Percentiles rank a stretch among this genome's conserved stretches.
phyloP scores from a whole-genome alignment of 2,113 vertebrate species.

The Mola mola region DNA sequence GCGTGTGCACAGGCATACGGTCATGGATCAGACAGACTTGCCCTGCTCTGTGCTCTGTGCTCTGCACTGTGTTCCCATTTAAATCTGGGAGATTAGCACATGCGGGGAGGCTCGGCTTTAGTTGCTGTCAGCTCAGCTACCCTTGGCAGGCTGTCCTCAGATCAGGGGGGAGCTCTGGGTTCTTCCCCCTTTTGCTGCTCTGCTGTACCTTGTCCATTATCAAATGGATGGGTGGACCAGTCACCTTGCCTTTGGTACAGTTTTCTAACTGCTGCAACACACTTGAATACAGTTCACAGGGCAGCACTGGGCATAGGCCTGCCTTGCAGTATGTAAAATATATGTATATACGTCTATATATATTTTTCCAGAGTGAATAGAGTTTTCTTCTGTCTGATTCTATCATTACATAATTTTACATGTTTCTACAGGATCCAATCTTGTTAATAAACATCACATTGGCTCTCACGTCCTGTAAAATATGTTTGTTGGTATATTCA shows the following conservation, averaged over 20 bases:
- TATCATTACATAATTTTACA: no score
- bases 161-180: constrained; percentile 54
- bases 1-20: constrained; percentile 64
- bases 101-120: constrained; percentile 78
- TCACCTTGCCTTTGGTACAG: constrained; percentile 65
- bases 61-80: constrained; percentile 73
- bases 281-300: constrained; percentile 4
- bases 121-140: constrained; percentile 74
- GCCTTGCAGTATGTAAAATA: neutral
- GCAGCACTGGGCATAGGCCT: neutral
- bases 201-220: constrained; percentile 63
- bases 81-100: constrained; percentile 80
- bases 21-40: constrained; percentile 75
- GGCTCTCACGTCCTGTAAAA: no score
- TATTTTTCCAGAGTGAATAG: no score
- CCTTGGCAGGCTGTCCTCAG: constrained; percentile 71
- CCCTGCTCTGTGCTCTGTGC: constrained; percentile 67
- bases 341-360: no score
- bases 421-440: no score
- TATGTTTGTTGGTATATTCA: no score
- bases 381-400: no score
- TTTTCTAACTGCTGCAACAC: constrained; percentile 28
- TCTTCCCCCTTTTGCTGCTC: constrained; percentile 53
- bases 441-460: no score
- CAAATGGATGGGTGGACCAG: constrained; percentile 48